Conservation (phyloP, 2,888 invertebrate species). For the Drosophila birchii region DNA sequence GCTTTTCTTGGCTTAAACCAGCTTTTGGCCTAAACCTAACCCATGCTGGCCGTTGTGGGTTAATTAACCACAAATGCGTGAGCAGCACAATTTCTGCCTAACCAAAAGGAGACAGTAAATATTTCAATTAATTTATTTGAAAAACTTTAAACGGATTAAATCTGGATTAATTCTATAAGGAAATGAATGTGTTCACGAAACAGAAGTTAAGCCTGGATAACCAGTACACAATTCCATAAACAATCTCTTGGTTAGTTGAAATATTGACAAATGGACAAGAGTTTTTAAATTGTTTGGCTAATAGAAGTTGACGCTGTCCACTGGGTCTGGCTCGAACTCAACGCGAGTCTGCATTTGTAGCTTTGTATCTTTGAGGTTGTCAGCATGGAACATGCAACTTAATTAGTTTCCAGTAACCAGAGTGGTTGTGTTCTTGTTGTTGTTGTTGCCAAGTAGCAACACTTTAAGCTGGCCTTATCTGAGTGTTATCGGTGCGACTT, state of each 20-base stretch:
- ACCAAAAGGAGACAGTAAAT: conserved; percentile 16
- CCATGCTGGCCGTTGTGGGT: not conserved
- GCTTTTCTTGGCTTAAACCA: not conserved
- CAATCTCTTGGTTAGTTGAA: conserved; percentile 14
- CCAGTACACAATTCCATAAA: conserved; percentile 4
- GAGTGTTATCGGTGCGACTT: conserved; percentile 31
- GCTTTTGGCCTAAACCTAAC: conserved; percentile 16
- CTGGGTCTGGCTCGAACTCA: conserved; percentile 17
- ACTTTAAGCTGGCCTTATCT: conserved; percentile 36
- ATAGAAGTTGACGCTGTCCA: conserved; percentile 39
- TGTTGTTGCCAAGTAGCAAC: conserved; percentile 12
- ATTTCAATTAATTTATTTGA: conserved; percentile 15
- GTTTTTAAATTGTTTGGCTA: conserved; percentile 42
- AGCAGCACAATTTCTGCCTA: not conserved
- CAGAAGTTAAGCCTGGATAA: not conserved
- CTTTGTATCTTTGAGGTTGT: conserved; percentile 32
- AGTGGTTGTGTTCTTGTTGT: not conserved
- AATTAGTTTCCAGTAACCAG: conserved; percentile 31
- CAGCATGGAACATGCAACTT: conserved; percentile 48
- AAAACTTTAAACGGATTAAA: not conserved
- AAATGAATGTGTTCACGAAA: conserved; percentile 20
- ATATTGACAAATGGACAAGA: conserved; percentile 40
- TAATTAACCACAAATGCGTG: not conserved
- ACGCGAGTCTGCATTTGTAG: conserved; percentile 24
- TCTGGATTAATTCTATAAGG: conserved; percentile 5